phyloP scores from a whole-genome alignment of 1,140 invertebrate genomes.

The Camponotus vicinus region DNA sequence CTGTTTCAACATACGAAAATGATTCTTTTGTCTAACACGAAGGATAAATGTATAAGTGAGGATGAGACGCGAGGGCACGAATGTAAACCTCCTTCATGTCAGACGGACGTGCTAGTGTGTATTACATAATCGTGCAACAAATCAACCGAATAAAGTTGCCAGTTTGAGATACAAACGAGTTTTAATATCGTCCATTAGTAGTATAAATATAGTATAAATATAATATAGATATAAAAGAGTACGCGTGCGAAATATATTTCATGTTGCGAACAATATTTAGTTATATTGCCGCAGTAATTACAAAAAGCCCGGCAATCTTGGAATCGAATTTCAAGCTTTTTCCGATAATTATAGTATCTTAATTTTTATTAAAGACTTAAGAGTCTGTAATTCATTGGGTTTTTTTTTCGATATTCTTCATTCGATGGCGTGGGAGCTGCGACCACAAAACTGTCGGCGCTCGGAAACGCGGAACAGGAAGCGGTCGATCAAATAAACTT shows the following conservation, averaged over 20 bases:
- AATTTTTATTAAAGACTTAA: background rate
- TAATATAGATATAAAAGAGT: constrained; percentile 10
- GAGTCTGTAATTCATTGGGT: background rate
- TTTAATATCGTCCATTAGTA: constrained; percentile 55
- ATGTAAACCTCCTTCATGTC: constrained; percentile 60
- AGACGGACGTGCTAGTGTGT: constrained; percentile 46
- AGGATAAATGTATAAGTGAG: constrained; percentile 42
- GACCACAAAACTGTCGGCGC: background rate
- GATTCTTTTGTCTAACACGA: constrained; percentile 47
- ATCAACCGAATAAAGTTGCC: constrained; percentile 72
- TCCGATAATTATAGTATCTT: background rate
- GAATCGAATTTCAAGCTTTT: background rate
- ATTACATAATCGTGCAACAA: constrained; percentile 58
- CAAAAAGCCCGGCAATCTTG: background rate
- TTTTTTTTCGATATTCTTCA: background rate
- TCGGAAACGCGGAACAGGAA: constrained; percentile 49
- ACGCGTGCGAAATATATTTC: background rate
- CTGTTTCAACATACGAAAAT: constrained; percentile 15
- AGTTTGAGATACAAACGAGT: constrained; percentile 72
- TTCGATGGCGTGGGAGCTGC: background rate
- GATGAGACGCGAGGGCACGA: constrained; percentile 22
- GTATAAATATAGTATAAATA: constrained; percentile 28
- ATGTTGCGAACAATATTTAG: background rate
- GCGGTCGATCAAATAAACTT: constrained; percentile 47
- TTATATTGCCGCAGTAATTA: background rate